phyloP scores from a whole-genome alignment of 2,888 invertebrate species.

The Pseudeuparius sepicola region DNA sequence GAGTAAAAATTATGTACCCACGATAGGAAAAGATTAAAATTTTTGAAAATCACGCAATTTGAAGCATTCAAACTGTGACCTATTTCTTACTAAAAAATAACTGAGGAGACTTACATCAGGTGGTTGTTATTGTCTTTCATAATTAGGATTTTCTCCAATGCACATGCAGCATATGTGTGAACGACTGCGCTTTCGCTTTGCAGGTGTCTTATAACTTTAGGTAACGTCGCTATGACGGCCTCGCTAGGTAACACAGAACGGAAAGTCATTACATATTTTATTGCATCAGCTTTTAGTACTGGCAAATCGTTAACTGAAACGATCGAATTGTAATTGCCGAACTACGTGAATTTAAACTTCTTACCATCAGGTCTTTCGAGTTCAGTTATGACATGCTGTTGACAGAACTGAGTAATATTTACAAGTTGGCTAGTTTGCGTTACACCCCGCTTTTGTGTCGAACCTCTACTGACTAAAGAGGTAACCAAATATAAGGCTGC shows the following conservation, averaged over 20 bases:
- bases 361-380: slow-evolving; percentile 62
- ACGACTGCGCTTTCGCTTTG: slow-evolving; percentile 73
- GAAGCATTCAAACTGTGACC: no score
- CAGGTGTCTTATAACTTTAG: slow-evolving; percentile 70
- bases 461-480: slow-evolving; percentile 82
- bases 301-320: slow-evolving; percentile 71
- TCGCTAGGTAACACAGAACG: slow-evolving; percentile 79
- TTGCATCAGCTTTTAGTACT: slow-evolving; percentile 90
- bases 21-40: no score
- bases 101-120: slow-evolving; percentile 47
- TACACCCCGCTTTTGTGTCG: slow-evolving; percentile 82
- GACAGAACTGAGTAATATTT: slow-evolving; percentile 80
- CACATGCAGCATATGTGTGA: slow-evolving; percentile 90
- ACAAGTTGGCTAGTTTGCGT: slow-evolving; percentile 87
- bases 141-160: slow-evolving; percentile 78
- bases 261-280: slow-evolving; percentile 95
- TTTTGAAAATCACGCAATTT: slow-evolving; percentile 1
- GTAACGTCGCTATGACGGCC: slow-evolving; percentile 62
- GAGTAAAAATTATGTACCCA: no score
- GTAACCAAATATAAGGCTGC: slow-evolving; percentile 94
- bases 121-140: slow-evolving; percentile 54
- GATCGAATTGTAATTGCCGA: not conserved
- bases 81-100: slow-evolving; percentile 7
- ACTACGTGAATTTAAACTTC: slow-evolving; percentile 10
- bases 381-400: slow-evolving; percentile 79